phyloP scores from a whole-genome alignment of 2,888 invertebrate species.

The Leistus spinibarbis region DNA sequence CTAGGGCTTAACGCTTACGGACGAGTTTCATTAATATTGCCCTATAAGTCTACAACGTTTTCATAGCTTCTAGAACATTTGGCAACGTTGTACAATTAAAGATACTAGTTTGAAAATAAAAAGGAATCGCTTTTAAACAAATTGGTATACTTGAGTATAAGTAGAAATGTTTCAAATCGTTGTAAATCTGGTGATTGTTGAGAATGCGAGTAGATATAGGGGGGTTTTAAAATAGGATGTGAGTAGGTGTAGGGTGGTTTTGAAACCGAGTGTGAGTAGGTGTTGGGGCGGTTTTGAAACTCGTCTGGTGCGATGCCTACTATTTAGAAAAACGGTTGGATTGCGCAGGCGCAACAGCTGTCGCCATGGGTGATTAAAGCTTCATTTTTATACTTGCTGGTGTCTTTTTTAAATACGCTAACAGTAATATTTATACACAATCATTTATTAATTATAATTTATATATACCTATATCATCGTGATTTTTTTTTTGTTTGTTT shows the following conservation, averaged over 20 bases:
- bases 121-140: no score
- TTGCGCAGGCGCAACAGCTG: constrained; percentile 11
- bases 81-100: no score
- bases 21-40: no score
- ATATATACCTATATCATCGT: constrained; percentile 18
- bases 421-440: constrained; percentile 34
- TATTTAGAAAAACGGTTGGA: background rate
- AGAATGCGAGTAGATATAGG: no score
- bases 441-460: constrained; percentile 20
- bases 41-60: no score
- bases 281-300: background rate
- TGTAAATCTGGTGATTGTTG: no score
- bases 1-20: no score
- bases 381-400: constrained; percentile 30
- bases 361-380: constrained; percentile 26
- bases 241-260: background rate
- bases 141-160: no score
- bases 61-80: no score
- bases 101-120: no score
- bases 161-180: no score
- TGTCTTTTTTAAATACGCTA: constrained; percentile 39
- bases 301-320: constrained; percentile 1
- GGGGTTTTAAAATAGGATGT: no score
- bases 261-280: background rate
- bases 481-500: background rate